Evolutionary conservation across 1,140 invertebrate genomes (phyloP), one percentile per base, ranked within the genome.

Genomic region (Drosophila rufa): DNA sequence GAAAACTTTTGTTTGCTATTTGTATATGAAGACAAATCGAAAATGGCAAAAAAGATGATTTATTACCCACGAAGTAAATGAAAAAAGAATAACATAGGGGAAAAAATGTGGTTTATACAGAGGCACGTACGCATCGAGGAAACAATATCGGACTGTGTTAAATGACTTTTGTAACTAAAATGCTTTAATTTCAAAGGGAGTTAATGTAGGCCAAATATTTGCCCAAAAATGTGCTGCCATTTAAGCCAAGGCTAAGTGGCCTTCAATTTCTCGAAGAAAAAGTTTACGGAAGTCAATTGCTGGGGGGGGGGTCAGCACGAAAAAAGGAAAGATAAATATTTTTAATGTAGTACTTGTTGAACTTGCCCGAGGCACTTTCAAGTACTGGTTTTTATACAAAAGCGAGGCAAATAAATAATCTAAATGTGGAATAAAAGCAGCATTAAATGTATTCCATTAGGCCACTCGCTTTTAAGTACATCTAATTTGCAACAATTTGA

Each of bases 401-500:
- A 46, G 27, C 46, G 38, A 15, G 22, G 33, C 11, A 69, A 66
- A 70, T 70, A 70, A 68, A 70, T 70, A 56, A 69, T 56, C 14
- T 27, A 46, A 70, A 56, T 56, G 67, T 36, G 15, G 62, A 56
- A 70, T 38, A 68, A 68, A 77, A 42, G 51, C 56, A 48, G 36
- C 62, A 76, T 77, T 67, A 68, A 76, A 76, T 76, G 45, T 77
- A 67, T 76, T 76, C 56, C 74, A 77, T 77, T 77, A 77, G 64
- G 68, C 68, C 48, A 62, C 56, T 74, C 68, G 47, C 42, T 75
- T 57, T 66, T 75, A 78, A 78, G 66, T 55, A 70, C 65, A 79
- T 69, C 66, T 79, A 71, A 79, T 79, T 79, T 79, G 75, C 75
- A 79, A 70, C 75, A 79, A 79, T 79, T 79, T 79, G 75, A 79